These are phyloP conservation scores for Plusia festucae DNA, from an alignment of 2,888 invertebrate genomes.

Conservation along the genomic window DNA sequence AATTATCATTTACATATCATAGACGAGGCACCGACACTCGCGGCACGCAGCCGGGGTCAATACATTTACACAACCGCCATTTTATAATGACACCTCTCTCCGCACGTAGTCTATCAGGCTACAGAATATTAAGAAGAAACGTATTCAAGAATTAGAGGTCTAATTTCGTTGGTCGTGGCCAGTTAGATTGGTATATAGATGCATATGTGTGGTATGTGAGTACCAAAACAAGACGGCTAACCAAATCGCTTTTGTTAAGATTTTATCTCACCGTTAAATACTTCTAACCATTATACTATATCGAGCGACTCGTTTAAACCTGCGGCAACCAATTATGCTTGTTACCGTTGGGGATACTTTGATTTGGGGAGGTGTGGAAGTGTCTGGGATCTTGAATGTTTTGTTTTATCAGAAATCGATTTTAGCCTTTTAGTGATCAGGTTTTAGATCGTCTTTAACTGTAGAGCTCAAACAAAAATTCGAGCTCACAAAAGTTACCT, in stretches of 20 bases:
- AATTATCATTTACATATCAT: constrained; percentile 89
- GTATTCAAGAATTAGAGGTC: constrained; percentile 67
- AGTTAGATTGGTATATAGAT: constrained; percentile 82
- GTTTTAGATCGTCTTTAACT: background rate
- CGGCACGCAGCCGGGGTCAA: constrained; percentile 86
- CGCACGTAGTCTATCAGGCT: constrained; percentile 60
- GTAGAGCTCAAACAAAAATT: constrained; percentile 6
- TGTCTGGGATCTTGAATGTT: constrained; percentile 47
- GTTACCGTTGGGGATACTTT: constrained; percentile 77
- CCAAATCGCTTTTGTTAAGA: constrained; percentile 89
- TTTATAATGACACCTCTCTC: constrained; percentile 68
- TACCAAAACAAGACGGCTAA: constrained; percentile 88
- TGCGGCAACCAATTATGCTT: constrained; percentile 81
- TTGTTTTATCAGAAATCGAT: constrained; percentile 45
- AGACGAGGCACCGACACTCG: constrained; percentile 85
- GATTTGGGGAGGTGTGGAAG: constrained; percentile 67
- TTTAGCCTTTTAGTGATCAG: constrained; percentile 29
- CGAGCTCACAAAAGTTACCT: background rate
- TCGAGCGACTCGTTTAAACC: constrained; percentile 82
- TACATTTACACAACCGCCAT: constrained; percentile 82
- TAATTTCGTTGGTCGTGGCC: constrained; percentile 65
- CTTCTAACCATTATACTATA: constrained; percentile 87
- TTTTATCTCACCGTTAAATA: constrained; percentile 89
- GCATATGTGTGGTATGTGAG: constrained; percentile 84
- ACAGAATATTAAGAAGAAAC: constrained; percentile 53